phyloP scores from a whole-genome alignment of 2,113 vertebrate genomes.

The Seriola quinqueradiata region DNA sequence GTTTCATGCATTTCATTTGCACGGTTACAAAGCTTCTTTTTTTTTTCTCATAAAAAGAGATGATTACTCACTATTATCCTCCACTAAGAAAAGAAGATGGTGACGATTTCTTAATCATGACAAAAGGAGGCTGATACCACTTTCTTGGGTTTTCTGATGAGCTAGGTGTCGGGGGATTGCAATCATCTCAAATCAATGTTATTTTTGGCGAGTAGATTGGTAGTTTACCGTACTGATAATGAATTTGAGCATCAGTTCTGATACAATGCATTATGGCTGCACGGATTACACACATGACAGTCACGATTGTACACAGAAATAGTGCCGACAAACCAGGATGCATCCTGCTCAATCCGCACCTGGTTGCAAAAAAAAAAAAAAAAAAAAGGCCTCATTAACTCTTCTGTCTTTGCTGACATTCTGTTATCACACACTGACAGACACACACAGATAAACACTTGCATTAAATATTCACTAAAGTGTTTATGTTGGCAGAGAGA shows the following conservation, averaged over 20 bases:
- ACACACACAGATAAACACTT: conserved; percentile 74
- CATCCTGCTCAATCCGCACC: conserved; percentile 57
- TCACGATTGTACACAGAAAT: conserved; percentile 60
- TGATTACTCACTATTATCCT: neutral
- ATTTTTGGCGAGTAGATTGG: neutral
- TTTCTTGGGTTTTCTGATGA: neutral
- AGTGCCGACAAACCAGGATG: conserved; percentile 50
- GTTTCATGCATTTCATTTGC: neutral
- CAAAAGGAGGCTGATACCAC: neutral
- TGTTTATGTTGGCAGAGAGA: conserved; percentile 72
- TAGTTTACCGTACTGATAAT: conserved; percentile 19
- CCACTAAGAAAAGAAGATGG: neutral
- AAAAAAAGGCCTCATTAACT: conserved; percentile 75
- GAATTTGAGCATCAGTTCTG: conserved; percentile 39
- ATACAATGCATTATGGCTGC: conserved; percentile 23
- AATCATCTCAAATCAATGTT: neutral
- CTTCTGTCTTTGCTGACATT: conserved; percentile 80
- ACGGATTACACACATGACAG: conserved; percentile 51
- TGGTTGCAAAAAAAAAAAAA: conserved; percentile 40
- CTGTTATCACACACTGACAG: conserved; percentile 81
- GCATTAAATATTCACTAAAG: conserved; percentile 78
- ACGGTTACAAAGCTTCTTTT: neutral
- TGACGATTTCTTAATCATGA: neutral
- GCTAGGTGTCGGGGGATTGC: neutral
- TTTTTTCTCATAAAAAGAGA: neutral